Conservation (phyloP, 1,140 invertebrate genomes). For the Lucilia sericata region DNA sequence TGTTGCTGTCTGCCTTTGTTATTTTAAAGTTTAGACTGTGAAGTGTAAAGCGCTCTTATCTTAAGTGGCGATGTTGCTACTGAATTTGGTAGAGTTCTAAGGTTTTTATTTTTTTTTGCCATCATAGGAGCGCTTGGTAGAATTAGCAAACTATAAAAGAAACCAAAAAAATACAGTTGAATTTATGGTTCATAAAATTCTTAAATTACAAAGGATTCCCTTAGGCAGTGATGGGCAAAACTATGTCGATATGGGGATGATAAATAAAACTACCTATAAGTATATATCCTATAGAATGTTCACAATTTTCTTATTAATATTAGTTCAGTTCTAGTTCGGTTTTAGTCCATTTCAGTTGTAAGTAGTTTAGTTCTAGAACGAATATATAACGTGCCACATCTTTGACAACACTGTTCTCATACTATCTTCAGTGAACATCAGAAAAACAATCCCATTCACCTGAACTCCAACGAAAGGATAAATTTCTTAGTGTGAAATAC, state of each 20-base stretch:
- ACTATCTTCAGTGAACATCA: background rate
- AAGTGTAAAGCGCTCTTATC: conserved; percentile 22
- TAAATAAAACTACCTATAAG: too few relatives aligned
- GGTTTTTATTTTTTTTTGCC: background rate
- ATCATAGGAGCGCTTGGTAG: background rate
- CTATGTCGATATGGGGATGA: too few relatives aligned
- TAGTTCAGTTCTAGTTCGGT: too few relatives aligned
- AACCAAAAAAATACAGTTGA: background rate
- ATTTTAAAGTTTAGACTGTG: background rate
- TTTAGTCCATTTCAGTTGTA: too few relatives aligned
- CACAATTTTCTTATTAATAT: too few relatives aligned
- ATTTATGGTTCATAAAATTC: background rate
- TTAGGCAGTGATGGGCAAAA: too few relatives aligned
- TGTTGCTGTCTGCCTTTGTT: background rate
- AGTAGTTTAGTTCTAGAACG: too few relatives aligned
- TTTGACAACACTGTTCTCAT: background rate
- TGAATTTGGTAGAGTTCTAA: conserved; percentile 14
- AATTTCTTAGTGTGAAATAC: background rate
- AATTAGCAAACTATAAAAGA: conserved; percentile 10
- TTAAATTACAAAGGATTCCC: background rate
- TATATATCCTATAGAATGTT: too few relatives aligned
- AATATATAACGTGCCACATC: too few relatives aligned
- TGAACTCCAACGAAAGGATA: background rate
- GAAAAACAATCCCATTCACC: conserved; percentile 26
- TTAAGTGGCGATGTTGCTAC: conserved; percentile 24